Evolutionary conservation across 1,140 invertebrate species (phyloP), one percentile per base, ranked within the genome.

Genomic region (Brachionus rotundiformis): DNA sequence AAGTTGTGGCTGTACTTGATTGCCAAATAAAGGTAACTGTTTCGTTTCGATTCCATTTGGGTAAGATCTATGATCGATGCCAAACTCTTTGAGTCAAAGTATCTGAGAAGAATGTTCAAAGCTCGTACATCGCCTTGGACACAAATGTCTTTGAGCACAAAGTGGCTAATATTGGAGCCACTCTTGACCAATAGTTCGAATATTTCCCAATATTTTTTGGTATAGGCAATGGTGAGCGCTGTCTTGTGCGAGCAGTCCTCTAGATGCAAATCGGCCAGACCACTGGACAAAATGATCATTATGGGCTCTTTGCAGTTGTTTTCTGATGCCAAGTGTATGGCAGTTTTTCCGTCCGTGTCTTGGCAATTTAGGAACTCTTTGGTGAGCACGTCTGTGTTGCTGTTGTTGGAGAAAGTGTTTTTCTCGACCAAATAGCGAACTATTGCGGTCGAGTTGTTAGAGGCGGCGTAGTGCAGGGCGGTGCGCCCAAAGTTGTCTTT

Each of bases 361-460:
- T 79, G 76, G 23, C 47, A 54, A 41, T 79, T 79, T 19, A 79
- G 47, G 47, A 79, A 79, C 27, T 79, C 44, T 54, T 79, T 79
- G 31, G 47, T 63, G 5, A 79, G 16, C 23, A 79, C 13, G 19
- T 63, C 36, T 1, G 59, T 39, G 44, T 54, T 59, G 25, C 44
- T 73, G 36, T 73, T 73, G 23, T 41, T 44, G 23, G 68, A 44
- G 10, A 59, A 79, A 1, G 59, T 63, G 33, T 79, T 79, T 41
- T 79, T 79, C 33, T 79, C 47, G 47, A 79, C 59, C 8, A 79
- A n/a, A 39, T 79, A 79, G 16, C 76, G 76, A 3, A 63, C 76
- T 33, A 79, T 79, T 10, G 33, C n/a, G 10, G 76, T 54, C 6
- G 47, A 59, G n/a, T 79, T 79, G 47, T 79, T 54, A 23, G 36